phyloP scores from a whole-genome alignment of 2,113 vertebrate species.

The Austrofundulus limnaeus region DNA sequence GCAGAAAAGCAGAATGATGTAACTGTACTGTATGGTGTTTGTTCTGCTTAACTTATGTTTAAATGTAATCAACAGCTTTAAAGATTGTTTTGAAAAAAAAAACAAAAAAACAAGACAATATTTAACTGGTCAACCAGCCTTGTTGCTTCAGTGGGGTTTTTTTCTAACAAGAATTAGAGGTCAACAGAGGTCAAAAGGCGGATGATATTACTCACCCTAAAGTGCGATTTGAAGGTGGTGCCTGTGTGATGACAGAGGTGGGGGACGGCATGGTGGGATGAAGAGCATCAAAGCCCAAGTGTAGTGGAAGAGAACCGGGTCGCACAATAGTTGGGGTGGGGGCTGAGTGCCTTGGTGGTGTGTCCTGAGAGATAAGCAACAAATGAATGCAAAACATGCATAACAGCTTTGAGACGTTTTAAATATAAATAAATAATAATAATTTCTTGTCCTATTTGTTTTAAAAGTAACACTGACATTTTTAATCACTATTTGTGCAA shows the following conservation, averaged over 20 bases:
- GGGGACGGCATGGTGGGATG: constrained; percentile 95
- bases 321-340: constrained; percentile 94
- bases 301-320: constrained; percentile 91
- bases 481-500: not conserved
- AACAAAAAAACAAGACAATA: too few relatives aligned
- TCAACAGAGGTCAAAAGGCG: not conserved
- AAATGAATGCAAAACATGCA: not conserved
- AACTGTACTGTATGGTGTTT: not conserved
- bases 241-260: constrained; percentile 96
- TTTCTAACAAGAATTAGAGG: not conserved
- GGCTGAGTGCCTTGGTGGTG: constrained; percentile 84
- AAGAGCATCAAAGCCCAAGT: constrained; percentile 89
- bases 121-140: too few relatives aligned
- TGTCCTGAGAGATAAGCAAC: constrained; percentile 68
- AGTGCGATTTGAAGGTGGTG: constrained; percentile 91
- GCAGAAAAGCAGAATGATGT: not conserved
- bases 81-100: too few relatives aligned
- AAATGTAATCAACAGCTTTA: too few relatives aligned
- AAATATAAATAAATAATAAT: too few relatives aligned
- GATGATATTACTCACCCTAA: constrained; percentile 84
- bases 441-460: too few relatives aligned
- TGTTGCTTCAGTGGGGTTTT: too few relatives aligned
- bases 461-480: too few relatives aligned
- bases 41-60: not conserved
- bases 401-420: not conserved